These are phyloP conservation scores for Drosophila asahinai DNA, from an alignment of 1,140 invertebrate species.

Conservation along the genomic window DNA sequence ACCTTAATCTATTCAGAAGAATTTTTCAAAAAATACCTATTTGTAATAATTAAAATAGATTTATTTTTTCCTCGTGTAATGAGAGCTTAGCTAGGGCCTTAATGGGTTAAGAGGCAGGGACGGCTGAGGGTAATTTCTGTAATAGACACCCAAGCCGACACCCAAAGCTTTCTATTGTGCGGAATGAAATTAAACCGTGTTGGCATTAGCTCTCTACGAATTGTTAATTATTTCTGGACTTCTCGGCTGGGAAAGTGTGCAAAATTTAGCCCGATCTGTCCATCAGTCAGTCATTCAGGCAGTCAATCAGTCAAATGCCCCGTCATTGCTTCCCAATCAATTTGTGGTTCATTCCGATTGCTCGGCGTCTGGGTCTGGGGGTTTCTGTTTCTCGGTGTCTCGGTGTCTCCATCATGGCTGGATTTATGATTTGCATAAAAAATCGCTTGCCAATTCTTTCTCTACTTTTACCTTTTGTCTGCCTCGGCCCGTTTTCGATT, in stretches of 20 bases:
- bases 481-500: conserved; percentile 58
- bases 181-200: conserved; percentile 78
- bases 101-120: conserved; percentile 26
- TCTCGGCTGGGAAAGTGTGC: conserved; percentile 66
- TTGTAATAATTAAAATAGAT: neutral
- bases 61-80: conserved; percentile 11
- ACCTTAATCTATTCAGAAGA: too few species aligned
- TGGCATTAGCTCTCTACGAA: conserved; percentile 68
- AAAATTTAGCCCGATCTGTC: conserved; percentile 58
- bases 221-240: conserved; percentile 69
- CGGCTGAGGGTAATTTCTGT: conserved; percentile 27
- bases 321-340: conserved; percentile 73
- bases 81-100: neutral
- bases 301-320: conserved; percentile 72
- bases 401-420: conserved; percentile 59
- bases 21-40: too few species aligned
- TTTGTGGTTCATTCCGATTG: conserved; percentile 62
- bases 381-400: conserved; percentile 43
- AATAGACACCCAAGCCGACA: conserved; percentile 42
- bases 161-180: conserved; percentile 73
- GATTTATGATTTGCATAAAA: conserved; percentile 83
- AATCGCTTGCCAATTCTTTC: conserved; percentile 76
- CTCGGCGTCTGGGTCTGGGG: conserved; percentile 24
- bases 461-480: conserved; percentile 80
- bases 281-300: conserved; percentile 35